Evolutionary conservation across 2,888 invertebrate genomes (phyloP).

Genomic region (Metallyticus violacea): DNA sequence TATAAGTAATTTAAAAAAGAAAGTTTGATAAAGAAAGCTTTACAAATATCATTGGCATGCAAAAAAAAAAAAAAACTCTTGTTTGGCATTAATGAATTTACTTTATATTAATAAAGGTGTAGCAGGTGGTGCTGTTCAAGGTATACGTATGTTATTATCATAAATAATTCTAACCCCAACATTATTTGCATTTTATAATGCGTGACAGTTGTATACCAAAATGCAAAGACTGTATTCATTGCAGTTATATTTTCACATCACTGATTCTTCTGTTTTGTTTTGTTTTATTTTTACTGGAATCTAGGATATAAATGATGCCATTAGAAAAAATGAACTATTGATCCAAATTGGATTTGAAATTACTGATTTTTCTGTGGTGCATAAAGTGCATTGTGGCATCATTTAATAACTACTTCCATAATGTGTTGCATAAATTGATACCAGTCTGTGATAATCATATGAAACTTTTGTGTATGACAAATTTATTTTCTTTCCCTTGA

Average conservation of each 20-base stretch:
- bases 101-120: neutral
- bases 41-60: neutral
- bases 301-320: neutral
- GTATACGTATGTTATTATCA: neutral
- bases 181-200: neutral
- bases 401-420: neutral
- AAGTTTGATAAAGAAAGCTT: neutral
- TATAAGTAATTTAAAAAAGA: neutral
- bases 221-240: neutral
- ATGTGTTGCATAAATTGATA: neutral
- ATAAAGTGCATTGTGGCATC: neutral
- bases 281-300: neutral
- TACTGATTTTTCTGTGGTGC: too few relatives aligned
- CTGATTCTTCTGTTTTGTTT: neutral
- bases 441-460: constrained; percentile 12
- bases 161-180: neutral
- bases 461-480: neutral
- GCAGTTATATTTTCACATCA: neutral
- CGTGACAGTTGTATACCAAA: neutral
- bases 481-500: neutral
- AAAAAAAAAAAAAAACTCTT: neutral
- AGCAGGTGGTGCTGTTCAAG: neutral
- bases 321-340: neutral
- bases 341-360: neutral
- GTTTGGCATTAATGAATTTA: neutral